Percentiles rank a stretch among this genome's conserved stretches.
Evolutionary conservation across 2,797 vertebrate genomes (phyloP).

Genomic region (Tinamus major): DNA sequence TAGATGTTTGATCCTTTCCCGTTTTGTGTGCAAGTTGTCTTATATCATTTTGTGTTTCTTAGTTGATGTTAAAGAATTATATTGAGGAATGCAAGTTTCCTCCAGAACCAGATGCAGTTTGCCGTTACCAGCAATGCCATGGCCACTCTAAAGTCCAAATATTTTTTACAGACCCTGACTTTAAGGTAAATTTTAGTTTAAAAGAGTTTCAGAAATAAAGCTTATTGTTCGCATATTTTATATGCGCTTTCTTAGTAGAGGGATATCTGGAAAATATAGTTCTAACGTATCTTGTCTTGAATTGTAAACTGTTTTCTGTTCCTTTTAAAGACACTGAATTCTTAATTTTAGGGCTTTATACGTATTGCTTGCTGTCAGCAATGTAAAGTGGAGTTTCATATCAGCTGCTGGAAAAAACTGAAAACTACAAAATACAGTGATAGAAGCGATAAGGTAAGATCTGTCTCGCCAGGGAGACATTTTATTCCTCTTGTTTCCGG

Average conservation of each 20-base stretch:
- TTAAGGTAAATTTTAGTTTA: slow-evolving; percentile 85
- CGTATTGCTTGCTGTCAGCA: slow-evolving; percentile 87
- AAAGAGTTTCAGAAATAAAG: background rate
- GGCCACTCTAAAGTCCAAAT: slow-evolving; percentile 86
- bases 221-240: background rate
- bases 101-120: slow-evolving; percentile 88
- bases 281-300: background rate
- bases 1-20: accelerated
- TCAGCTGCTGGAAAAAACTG: slow-evolving; percentile 92
- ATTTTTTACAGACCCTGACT: slow-evolving; percentile 93
- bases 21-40: background rate
- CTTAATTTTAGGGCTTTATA: slow-evolving; percentile 88
- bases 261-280: background rate
- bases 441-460: slow-evolving; percentile 92
- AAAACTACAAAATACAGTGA: slow-evolving; percentile 85
- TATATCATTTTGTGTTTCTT: background rate
- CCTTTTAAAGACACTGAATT: background rate
- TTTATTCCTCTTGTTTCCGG: background rate
- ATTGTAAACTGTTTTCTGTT: background rate
- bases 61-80: slow-evolving; percentile 82
- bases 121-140: slow-evolving; percentile 85
- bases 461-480: background rate
- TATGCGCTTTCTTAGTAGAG: background rate
- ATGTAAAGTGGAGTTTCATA: slow-evolving; percentile 92
- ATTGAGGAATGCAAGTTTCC: slow-evolving; percentile 91